phyloP scores from a whole-genome alignment of 2,797 vertebrate genomes.

The Peromyscus attwateri region DNA sequence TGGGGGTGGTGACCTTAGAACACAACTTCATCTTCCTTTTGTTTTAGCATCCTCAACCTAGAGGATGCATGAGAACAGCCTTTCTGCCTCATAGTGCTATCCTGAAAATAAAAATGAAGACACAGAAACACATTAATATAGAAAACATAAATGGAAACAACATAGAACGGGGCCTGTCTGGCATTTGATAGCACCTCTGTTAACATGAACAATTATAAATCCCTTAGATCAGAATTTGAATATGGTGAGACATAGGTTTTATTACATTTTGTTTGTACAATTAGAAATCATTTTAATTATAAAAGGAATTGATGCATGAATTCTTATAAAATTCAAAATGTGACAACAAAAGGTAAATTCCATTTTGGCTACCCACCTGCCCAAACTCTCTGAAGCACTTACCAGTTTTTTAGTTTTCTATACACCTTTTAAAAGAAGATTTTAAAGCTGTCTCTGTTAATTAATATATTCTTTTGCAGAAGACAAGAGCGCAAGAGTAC shows the following conservation, averaged over 20 bases:
- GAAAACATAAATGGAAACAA: neutral
- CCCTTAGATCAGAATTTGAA: conserved; percentile 59
- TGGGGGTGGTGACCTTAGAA: neutral
- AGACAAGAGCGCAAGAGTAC: neutral
- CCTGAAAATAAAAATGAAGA: conserved; percentile 26
- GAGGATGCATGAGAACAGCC: neutral
- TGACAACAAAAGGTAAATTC: conserved; percentile 35
- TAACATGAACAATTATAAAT: conserved; percentile 8
- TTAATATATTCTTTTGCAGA: too few relatives aligned
- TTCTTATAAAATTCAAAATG: conserved; percentile 61
- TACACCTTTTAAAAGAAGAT: neutral
- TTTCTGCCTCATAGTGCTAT: neutral
- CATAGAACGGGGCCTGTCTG: neutral
- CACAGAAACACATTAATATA: neutral
- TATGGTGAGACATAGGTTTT: conserved; percentile 60
- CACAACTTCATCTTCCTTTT: neutral
- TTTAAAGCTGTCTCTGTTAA: conserved; percentile 21
- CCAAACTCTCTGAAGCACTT: neutral
- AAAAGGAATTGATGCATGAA: conserved; percentile 40
- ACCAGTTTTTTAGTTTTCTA: conserved; percentile 48
- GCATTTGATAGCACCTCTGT: conserved; percentile 52
- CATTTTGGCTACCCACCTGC: conserved; percentile 11
- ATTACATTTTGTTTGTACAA: conserved; percentile 69
- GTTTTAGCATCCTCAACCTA: neutral
- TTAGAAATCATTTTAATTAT: conserved; percentile 73